Evolutionary conservation across 2,113 vertebrate genomes (phyloP), one percentile per base, ranked within the genome.

Genomic region (Ammodytes dubius): DNA sequence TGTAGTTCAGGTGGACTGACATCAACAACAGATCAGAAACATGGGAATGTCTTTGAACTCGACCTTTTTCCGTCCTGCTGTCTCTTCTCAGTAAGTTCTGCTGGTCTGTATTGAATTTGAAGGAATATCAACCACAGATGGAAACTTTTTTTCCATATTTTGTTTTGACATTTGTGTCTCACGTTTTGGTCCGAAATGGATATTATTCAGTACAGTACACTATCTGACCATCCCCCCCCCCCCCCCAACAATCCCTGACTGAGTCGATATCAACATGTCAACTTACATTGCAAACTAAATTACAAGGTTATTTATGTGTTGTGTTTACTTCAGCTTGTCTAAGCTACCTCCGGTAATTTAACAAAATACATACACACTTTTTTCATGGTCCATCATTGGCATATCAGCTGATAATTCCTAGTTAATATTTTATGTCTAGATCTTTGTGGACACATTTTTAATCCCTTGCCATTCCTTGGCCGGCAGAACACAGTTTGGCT

Each of bases 1-100:
- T 89, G 86, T 60, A 52, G 46, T 91, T 93, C 89, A 90, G 74
- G 84, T 91, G 81, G 77, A 76, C 65, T 68, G 76, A 74, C 73
- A 81, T 81, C 71, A 66, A 67, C 77, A 46, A 80, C 58, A 53
- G 37, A 89, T 83, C 87, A 76, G 76, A 72, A 89, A 87, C 80
- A 83, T 13, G 69, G 88, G 73, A 84, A 90, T 81, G 69, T 74
- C 84, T 92, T 86, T 91, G 75, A 90, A 87, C 63, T 17, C 12
- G n/a, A 74, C 58, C 61, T 71, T 74, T 61, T 83, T 74, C 72
- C 43, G 5, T 68, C 76, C 79, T 9, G 61, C 74, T 69, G 50
- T 83, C 53, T 74, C 42, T 57, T 19, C 52, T 70, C 72, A n/a
- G 43, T 42, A 50, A 49, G 0, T 60, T 85, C 43, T 75, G 39